These are phyloP conservation scores for Grantiella picta DNA, from an alignment of 2,113 vertebrate genomes.

Conservation along the genomic window DNA sequence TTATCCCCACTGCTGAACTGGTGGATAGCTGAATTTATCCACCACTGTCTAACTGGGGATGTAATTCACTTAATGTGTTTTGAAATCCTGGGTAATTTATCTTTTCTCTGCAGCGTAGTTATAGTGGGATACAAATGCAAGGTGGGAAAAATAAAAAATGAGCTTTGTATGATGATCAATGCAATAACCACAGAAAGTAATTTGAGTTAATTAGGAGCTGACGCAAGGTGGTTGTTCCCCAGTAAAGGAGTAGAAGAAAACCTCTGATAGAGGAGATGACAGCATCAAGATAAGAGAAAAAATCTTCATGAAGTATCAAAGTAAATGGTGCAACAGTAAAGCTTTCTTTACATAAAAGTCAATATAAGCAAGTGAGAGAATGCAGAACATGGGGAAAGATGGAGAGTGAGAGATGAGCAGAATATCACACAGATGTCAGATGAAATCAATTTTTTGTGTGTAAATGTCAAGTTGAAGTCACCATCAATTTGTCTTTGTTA, in stretches of 20 bases:
- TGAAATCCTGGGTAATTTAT: constrained; percentile 67
- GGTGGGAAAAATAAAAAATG: background rate
- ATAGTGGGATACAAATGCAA: constrained; percentile 22
- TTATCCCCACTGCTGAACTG: constrained; percentile 23
- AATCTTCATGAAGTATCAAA: background rate
- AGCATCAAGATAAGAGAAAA: background rate
- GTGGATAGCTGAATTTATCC: constrained; percentile 70
- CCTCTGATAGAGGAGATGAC: background rate
- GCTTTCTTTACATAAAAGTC: constrained; percentile 48
- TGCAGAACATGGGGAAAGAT: background rate
- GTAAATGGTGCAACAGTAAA: constrained; percentile 12
- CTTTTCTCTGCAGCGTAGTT: constrained; percentile 13
- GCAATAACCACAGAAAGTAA: background rate
- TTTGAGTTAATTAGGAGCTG: constrained; percentile 32
- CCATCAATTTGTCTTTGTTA: constrained; percentile 65
- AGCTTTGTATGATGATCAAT: constrained; percentile 28
- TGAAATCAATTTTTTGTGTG: constrained; percentile 56
- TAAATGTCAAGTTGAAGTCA: constrained; percentile 67
- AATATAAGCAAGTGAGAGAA: constrained; percentile 30
- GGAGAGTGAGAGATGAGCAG: constrained; percentile 22
- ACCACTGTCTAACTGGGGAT: constrained; percentile 60
- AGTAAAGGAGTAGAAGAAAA: background rate
- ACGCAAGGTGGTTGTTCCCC: background rate
- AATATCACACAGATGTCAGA: constrained; percentile 61
- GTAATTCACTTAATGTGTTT: constrained; percentile 76